Conservation (phyloP, 2,797 vertebrate genomes). For the Phrynocephalus forsythii region DNA sequence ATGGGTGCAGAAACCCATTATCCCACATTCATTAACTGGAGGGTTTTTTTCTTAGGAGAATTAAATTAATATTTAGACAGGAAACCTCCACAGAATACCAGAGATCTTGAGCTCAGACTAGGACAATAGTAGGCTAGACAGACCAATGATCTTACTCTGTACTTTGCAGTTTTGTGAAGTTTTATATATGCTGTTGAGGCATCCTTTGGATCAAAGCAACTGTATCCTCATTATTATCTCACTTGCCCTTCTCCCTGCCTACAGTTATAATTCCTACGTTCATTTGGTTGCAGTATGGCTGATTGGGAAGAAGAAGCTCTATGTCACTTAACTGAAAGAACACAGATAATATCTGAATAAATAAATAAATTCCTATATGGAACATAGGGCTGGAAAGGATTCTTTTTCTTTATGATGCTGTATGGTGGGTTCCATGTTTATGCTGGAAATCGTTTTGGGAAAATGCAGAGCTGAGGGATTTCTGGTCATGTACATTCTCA, state of each 20-base stretch:
- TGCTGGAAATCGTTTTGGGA: too few relatives aligned
- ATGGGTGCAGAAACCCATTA: too few relatives aligned
- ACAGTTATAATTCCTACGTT: background rate
- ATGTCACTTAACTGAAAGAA: accelerated
- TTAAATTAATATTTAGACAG: background rate
- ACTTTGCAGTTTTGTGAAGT: too few relatives aligned
- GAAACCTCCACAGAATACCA: too few relatives aligned
- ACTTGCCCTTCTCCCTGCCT: background rate
- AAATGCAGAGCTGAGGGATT: background rate
- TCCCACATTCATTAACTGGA: too few relatives aligned
- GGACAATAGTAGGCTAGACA: too few relatives aligned
- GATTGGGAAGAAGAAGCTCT: background rate
- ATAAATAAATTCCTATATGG: background rate
- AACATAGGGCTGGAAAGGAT: background rate
- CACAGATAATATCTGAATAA: background rate
- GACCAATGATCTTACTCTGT: too few relatives aligned
- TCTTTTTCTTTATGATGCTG: too few relatives aligned
- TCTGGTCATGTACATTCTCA: background rate
- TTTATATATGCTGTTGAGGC: background rate
- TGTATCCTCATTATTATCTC: background rate
- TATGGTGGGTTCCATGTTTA: too few relatives aligned
- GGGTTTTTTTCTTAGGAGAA: too few relatives aligned
- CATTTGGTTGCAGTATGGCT: background rate
- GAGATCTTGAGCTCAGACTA: background rate
- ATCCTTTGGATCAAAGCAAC: background rate